Evolutionary conservation across 1,140 invertebrate genomes (phyloP).

Genomic region (Orius laevigatus): DNA sequence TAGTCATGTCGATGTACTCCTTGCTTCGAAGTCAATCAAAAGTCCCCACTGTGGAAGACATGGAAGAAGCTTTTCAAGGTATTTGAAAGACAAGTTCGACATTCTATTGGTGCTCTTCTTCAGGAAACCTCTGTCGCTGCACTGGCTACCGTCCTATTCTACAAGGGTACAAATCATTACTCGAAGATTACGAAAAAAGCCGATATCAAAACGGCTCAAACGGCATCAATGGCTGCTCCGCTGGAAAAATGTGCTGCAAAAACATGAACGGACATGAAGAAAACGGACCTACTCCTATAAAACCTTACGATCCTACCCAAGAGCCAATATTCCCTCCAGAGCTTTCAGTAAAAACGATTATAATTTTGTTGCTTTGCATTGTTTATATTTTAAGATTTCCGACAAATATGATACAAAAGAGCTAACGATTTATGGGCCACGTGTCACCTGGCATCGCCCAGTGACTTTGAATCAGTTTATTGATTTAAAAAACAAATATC

Average conservation of each 20-base stretch:
- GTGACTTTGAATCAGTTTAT: slow-evolving; percentile 49
- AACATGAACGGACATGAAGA: slow-evolving; percentile 27
- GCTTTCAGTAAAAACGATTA: slow-evolving; percentile 1
- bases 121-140: slow-evolving; percentile 75
- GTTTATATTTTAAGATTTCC: slow-evolving; percentile 28
- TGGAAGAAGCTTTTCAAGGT: slow-evolving; percentile 73
- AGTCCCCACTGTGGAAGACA: slow-evolving; percentile 47
- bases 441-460: slow-evolving; percentile 67
- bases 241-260: slow-evolving; percentile 42
- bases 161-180: slow-evolving; percentile 71
- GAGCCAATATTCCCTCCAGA: slow-evolving; percentile 80
- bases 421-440: slow-evolving; percentile 47
- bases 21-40: slow-evolving; percentile 43
- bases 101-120: no score
- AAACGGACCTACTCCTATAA: slow-evolving; percentile 49
- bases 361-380: background rate
- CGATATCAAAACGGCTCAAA: slow-evolving; percentile 21
- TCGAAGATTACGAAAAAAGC: slow-evolving; percentile 52
- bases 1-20: slow-evolving; percentile 90
- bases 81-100: slow-evolving; percentile 5
- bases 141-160: slow-evolving; percentile 83
- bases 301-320: slow-evolving; percentile 64
- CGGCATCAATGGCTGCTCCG: slow-evolving; percentile 31
- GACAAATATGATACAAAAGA: slow-evolving; percentile 41
- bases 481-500: slow-evolving; percentile 53